Evolutionary conservation across 1,140 invertebrate genomes (phyloP), one percentile per base, ranked within the genome.

Genomic region (Drosophila sulfurigaster): DNA sequence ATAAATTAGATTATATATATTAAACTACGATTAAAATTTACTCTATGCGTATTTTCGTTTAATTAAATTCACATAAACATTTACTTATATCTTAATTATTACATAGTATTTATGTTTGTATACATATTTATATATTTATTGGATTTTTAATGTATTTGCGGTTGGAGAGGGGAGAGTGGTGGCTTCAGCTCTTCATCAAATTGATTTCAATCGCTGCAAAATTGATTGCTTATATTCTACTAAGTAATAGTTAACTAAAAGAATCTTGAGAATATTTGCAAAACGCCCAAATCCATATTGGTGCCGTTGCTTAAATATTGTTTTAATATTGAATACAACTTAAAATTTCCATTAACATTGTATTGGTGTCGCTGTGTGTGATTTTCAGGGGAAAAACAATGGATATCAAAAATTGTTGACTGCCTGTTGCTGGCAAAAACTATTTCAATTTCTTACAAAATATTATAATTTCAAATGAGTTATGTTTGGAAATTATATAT

Each of bases 11-110:
- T 10, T 38, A 10, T 41, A 51, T 54, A 20, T 20, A 48, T 5
- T 3, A 38, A 38, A 8, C 2, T 10, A 16, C 1, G 46, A 45
- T 16, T 52, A 13, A 64, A 59, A 60, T 83, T 87, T 70, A 77
- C 79, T 80, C 80, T 72, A 54, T 64, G 59, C 80, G 71, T 88
- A 81, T 75, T 87, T 70, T 88, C 64, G 52, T 82, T 88, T 88
- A 88, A 88, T 88, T 88, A 88, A 88, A 88, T 83, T 88, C 83
- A 89, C 85, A 78, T 87, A 79, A 88, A 88, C 80, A 69, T 89
- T 86, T 72, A 87, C 72, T 86, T 83, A 88, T 83, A 62, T 48
- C 76, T 87, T 88, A 83, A 48, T 58, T 66, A 72, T 63, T 75
- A 73, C 43, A 54, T 58, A 38, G 35, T 38, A 32, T 32, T 32